Evolutionary conservation across 2,888 invertebrate genomes (phyloP), one percentile per base, ranked within the genome.

Genomic region (Pinctada fucata): DNA sequence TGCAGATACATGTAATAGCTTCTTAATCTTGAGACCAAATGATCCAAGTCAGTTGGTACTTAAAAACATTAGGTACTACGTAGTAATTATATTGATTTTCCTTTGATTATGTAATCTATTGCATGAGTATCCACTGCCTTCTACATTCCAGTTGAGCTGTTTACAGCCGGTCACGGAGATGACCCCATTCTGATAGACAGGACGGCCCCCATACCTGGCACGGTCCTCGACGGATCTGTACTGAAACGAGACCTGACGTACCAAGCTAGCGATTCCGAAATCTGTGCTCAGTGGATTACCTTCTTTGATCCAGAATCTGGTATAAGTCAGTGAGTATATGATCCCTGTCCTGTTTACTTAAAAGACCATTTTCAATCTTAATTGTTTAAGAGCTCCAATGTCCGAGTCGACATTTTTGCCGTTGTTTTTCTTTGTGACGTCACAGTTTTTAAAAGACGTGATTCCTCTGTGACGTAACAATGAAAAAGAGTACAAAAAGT

Each of bases 301-400:
- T 89, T 88, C 72, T 85, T 79, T 71, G 89, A 89, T 77, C 85
- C 86, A 13, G 87, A 89, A 72, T 88, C 88, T 13, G 87, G 87
- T 10, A 85, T 89, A 47, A 79, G 80, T 45, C 82, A 85, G 88
- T 87, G 73, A 31, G 76, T 79, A 45, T 50, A 49, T 31, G 31
- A 31, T 31, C 31, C 31, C 31, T 31, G 31, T 31, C 31, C 31
- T 10, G 45, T 31, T 31, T 31, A 1, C 31, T 31, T 31, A 31
- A 31, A 31, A 31, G 31, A 31, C 31, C 31, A 31, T 31, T 31
- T 31, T 31, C 31, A 31, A 31, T 31, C 31, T 31, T 31, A 31
- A 31, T 31, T 31, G 31, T 31, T 31, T 31, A 31, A 31, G 31
- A 31, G 31, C 31, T 31, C 31, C 31, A 31, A 31, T 31, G 31